Evolutionary conservation across 2,113 vertebrate genomes (phyloP).

Genomic region (Chauna torquata): DNA sequence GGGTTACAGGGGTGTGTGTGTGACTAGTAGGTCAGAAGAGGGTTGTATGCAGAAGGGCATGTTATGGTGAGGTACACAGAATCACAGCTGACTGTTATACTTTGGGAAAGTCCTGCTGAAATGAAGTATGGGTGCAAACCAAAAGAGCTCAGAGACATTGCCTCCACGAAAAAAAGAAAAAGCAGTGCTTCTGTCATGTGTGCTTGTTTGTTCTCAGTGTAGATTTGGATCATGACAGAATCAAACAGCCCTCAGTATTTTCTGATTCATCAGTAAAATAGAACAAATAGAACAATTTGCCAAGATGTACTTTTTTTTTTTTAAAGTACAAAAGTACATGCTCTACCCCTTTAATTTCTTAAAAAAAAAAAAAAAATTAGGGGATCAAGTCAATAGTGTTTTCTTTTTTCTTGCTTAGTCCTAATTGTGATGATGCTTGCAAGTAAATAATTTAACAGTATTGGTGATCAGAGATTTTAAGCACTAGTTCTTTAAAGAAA

Average conservation of each 20-base stretch:
- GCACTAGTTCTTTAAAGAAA: background rate
- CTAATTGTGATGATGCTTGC: slow-evolving; percentile 11
- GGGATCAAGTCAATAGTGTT: background rate
- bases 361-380: background rate
- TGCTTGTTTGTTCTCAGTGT: background rate
- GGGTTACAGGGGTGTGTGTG: background rate
- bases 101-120: background rate
- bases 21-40: background rate
- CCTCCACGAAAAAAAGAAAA: background rate
- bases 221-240: background rate
- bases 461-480: slow-evolving; percentile 37
- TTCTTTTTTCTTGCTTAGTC: slow-evolving; percentile 18
- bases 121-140: background rate
- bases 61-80: background rate
- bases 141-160: background rate
- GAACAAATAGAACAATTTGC: background rate
- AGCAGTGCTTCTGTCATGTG: background rate
- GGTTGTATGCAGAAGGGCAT: background rate
- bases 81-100: background rate
- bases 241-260: background rate
- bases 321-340: background rate
- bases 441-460: slow-evolving; percentile 38
- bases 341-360: background rate
- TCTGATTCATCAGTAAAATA: background rate
- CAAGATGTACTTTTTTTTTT: background rate